Evolutionary conservation across 1,140 invertebrate species (phyloP).

Genomic region (Steinernema feltiae): DNA sequence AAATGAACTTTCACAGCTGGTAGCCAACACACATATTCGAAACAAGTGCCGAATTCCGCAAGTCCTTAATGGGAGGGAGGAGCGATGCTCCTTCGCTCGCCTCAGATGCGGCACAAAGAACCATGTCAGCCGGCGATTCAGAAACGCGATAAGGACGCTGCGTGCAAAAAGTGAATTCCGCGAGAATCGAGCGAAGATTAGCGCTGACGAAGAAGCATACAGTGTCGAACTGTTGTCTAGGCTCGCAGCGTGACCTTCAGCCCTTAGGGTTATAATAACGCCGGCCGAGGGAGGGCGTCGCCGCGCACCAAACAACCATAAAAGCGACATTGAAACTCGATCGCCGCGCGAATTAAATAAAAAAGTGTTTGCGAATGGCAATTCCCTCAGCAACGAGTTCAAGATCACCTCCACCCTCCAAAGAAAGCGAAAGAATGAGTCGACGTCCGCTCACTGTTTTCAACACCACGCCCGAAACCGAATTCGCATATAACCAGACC

Average conservation of each 20-base stretch:
- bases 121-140: too few species aligned
- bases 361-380: not conserved
- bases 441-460: too few species aligned
- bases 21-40: too few species aligned
- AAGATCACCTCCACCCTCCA: too few species aligned
- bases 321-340: constrained; percentile 3
- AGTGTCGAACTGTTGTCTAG: not conserved
- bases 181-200: not conserved
- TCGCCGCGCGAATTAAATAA: not conserved
- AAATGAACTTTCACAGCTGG: too few species aligned
- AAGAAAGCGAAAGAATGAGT: too few species aligned
- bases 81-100: not conserved
- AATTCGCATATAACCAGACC: not conserved
- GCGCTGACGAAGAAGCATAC: not conserved
- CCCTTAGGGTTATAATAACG: constrained; percentile 10
- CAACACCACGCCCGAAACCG: too few species aligned
- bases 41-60: too few species aligned
- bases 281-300: too few species aligned
- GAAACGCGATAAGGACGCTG: not conserved
- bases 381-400: not conserved
- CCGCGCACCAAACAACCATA: not conserved
- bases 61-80: too few species aligned
- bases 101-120: not conserved
- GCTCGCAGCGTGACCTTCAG: constrained; percentile 5
- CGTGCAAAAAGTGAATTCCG: constrained; percentile 1